Evolutionary conservation across 2,797 vertebrate genomes (phyloP).

Genomic region (Lophura swinhoii): DNA sequence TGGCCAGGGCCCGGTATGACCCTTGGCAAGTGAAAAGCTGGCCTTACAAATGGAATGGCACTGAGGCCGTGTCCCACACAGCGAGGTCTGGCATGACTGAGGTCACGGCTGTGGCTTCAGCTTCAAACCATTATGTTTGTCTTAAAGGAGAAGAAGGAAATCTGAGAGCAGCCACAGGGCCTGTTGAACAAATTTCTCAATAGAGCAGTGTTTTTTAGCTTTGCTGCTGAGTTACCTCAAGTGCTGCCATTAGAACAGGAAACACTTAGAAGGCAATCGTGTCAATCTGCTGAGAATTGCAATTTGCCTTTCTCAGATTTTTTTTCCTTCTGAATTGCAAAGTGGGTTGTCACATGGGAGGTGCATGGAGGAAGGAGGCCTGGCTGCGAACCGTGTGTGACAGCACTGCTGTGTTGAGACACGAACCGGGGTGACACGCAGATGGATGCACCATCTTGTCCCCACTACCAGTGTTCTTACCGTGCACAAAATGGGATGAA

Average conservation of each 20-base stretch:
- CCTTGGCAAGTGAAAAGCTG: slow-evolving; percentile 34
- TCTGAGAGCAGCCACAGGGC: neutral
- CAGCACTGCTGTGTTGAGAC: neutral
- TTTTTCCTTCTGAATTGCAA: neutral
- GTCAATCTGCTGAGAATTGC: neutral
- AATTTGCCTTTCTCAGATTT: neutral
- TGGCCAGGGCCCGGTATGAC: neutral
- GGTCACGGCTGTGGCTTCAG: neutral
- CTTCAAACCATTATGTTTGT: neutral
- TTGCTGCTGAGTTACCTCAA: neutral
- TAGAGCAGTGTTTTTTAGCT: neutral
- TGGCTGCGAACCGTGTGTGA: neutral
- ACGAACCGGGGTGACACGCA: fast-evolving
- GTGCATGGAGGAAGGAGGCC: neutral
- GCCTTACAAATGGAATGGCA: neutral
- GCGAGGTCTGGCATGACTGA: neutral
- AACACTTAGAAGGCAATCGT: neutral
- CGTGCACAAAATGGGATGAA: neutral
- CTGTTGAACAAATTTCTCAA: neutral
- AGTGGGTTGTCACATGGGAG: fast-evolving
- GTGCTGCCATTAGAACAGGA: neutral
- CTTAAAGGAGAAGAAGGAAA: neutral
- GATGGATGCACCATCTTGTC: neutral
- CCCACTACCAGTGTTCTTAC: too few relatives aligned
- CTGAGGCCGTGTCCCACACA: neutral